Base-by-base conservation (phyloP, 37 sponge, comb jelly and placozoan genomes). In the Bolinopsis microptera region DNA sequence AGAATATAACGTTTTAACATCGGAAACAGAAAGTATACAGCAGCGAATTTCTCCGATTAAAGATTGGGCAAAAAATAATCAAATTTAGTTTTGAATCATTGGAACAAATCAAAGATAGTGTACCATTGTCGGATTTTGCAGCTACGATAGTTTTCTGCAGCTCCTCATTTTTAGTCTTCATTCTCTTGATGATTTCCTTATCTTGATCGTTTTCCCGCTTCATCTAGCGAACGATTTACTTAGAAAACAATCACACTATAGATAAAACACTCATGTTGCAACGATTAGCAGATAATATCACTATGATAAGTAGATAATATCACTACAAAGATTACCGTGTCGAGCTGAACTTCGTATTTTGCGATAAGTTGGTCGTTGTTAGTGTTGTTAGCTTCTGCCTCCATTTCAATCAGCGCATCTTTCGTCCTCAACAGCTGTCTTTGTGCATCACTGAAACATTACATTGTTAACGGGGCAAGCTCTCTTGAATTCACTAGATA, bases 301-400 rank as follows among this genome's bases (percentile, higher is more conserved):
- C n/a, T n/a, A n/a, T n/a, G n/a, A n/a, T n/a, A n/a, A n/a, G n/a
- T n/a, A n/a, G n/a, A n/a, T n/a, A n/a, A n/a, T n/a, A n/a, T n/a
- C n/a, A n/a, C n/a, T n/a, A n/a, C n/a, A n/a, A n/a, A n/a, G n/a
- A n/a, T n/a, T 22, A 26, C 74, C 74, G 74, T 28, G 30, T 70
- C 74, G 2, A 70, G 74, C 82, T 80, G 82, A 3, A 36, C 38
- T 35, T 34, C 35, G 38, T 36, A 35, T 33, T 80, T 27, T 1
- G 82, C 82, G 22, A 80, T 80, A 35, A 80, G 16, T 37, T 80
- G 82, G 8, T 80, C 82, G 26, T 70, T 70, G 74, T 70, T 70
- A 2, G 74, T 70, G 74, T 22, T 70, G 30, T 26, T 70, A 22
- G 74, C 25, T 26, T 70, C 24, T 35, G 24, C 2, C 23, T 36